Percentiles rank a stretch among this genome's conserved stretches.
phyloP scores from a whole-genome alignment of 2,797 vertebrate genomes.

The Sarcophilus harrisii region DNA sequence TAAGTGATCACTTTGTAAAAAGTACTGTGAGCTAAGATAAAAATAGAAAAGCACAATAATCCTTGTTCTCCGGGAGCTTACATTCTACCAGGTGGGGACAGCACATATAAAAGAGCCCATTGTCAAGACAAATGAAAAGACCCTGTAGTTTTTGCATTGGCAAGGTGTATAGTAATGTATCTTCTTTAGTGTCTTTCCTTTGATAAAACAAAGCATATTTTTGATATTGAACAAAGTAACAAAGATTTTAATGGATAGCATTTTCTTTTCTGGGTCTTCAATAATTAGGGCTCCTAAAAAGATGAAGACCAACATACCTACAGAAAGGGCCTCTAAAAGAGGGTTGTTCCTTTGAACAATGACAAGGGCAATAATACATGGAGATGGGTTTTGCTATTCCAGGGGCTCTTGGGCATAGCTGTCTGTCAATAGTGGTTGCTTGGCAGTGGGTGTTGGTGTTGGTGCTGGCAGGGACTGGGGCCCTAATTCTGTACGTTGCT shows the following conservation, averaged over 20 bases:
- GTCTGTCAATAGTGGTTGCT: neutral
- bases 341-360: neutral
- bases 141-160: neutral
- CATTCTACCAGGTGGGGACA: neutral
- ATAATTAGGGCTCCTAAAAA: neutral
- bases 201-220: neutral
- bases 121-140: neutral
- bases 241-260: neutral
- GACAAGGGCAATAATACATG: neutral
- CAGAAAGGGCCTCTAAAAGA: neutral
- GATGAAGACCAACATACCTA: neutral
- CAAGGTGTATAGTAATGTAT: neutral
- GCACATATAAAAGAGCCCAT: neutral
- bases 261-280: neutral
- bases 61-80: neutral
- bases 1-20: neutral
- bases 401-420: neutral
- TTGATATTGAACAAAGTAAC: neutral
- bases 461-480: neutral
- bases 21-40: neutral
- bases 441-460: neutral
- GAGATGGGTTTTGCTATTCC: neutral
- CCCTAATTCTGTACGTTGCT: neutral
- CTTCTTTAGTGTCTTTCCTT: neutral
- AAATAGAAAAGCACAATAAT: neutral